Evolutionary conservation across 2,888 invertebrate species (phyloP), one percentile per base, ranked within the genome.

Genomic region (Oligia fasciuncula): DNA sequence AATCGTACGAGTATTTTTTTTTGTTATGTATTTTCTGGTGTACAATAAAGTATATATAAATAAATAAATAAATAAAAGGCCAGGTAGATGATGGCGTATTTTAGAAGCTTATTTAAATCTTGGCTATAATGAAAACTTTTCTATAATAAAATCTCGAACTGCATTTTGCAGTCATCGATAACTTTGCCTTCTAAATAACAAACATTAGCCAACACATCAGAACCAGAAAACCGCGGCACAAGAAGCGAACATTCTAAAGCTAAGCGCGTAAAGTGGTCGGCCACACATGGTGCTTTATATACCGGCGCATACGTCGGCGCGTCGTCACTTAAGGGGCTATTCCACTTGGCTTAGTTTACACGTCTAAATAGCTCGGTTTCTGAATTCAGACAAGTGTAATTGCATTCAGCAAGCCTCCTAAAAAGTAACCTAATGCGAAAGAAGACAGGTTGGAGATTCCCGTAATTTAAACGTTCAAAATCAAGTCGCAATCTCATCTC

Each of bases 261-360:
- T 65, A 69, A 73, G 65, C 80, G 84, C 87, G 85, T 87, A 85
- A 85, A 87, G 85, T 84, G 87, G 81, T 29, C 63, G 81, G 77
- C 89, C 88, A 88, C 90, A 89, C 89, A 84, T 84, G 89, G 82
- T 57, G 82, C 75, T 68, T 57, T 73, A 46, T 73, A 46, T n/a
- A 60, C 49, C 60, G 72, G 60, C 73, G 79, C 76, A 71, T 67
- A 46, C 79, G 66, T 81, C 57, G 66, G 35, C 51, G 75, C 49
- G 43, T 29, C 19, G 40, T 19, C 14, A 40, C 23, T 43, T 60
- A 66, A 49, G 57, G 29, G 0, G 57, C 8, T n/a, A 2, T 23
- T 51, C 40, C 75, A 74, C 57, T 66, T 14, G 57, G n/a, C 17
- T 63, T 19, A 19, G 35, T 63, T 71, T 76, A 49, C 8, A 49